Base-by-base conservation (phyloP, 2,113 vertebrate species). In the Heloderma charlesbogerti region DNA sequence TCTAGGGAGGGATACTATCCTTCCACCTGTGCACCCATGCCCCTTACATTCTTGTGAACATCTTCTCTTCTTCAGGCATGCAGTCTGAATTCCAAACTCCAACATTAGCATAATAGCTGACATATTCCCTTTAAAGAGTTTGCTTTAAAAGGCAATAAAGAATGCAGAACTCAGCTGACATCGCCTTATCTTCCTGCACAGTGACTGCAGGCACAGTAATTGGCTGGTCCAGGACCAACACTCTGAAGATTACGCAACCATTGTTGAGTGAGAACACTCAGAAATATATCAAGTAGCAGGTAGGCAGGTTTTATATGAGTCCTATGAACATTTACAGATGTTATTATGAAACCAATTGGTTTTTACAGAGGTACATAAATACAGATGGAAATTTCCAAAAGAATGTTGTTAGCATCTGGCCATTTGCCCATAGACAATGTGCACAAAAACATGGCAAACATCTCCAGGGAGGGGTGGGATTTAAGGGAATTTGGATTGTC, bases 341-440 rank as follows among this genome's bases (percentile, higher is more conserved):
- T 89, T 16, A 1, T 96, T 95, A 94, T 78, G 40, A 72, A 92
- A 95, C 1, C 88, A 88, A 1, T 74, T 72, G 34, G 34, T 90
- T 80, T 45, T 81, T 57, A 4, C 13, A 0, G 0, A n/a, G 15
- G 92, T 92, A 75, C 85, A 22, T 63, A 3, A 60, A 92, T 0
- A 27, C 9, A 0, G 87, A 80, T 96, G 95, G 96, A 96, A 97
- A 94, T 96, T 96, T 96, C 95, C 95, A 96, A 75, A 82, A 82
- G 74, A 37, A 71, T 67, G 74, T 25, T 0, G 0, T 2, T 0
- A 2, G 8, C 1, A 82, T 0, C 22, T 8, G 34, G 1, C 27
- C 0, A 0, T 0, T 34, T 72, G 0, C 86, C 81, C 71, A 57
- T 3, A 8, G 79, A 79, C 3, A 82, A 57, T 60, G 37, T 77